These are phyloP conservation scores for Semicossyphus pulcher DNA, from an alignment of 2,113 vertebrate species.

Conservation along the genomic window DNA sequence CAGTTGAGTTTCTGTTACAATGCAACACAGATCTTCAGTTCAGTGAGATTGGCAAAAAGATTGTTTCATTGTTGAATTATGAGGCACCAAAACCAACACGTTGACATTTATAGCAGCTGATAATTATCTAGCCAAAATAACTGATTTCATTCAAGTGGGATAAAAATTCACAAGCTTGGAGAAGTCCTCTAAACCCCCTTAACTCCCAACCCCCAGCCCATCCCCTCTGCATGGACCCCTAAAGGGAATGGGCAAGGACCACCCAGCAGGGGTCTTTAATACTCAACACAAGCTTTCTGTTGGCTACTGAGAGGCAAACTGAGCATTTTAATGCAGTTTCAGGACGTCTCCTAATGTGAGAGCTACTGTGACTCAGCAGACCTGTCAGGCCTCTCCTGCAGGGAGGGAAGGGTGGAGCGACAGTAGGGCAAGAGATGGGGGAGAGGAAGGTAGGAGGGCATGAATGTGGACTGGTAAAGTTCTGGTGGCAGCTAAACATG, in stretches of 20 bases:
- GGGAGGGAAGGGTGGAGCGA: neutral
- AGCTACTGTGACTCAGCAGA: slow-evolving; percentile 23
- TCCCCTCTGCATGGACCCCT: slow-evolving; percentile 47
- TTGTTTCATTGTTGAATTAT: too few relatives aligned
- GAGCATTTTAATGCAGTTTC: slow-evolving; percentile 60
- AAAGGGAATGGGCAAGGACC: slow-evolving; percentile 70
- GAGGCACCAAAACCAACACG: too few relatives aligned
- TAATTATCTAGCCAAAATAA: too few relatives aligned
- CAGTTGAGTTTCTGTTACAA: too few relatives aligned
- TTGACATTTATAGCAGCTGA: too few relatives aligned
- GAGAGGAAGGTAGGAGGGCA: too few relatives aligned
- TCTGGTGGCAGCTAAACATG: too few relatives aligned
- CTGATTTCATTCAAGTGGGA: slow-evolving; percentile 10
- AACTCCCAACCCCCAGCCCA: slow-evolving; percentile 40
- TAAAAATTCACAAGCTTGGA: slow-evolving; percentile 4
- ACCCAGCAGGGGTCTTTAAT: slow-evolving; percentile 58
- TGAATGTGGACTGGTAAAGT: too few relatives aligned
- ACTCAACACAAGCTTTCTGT: slow-evolving; percentile 47
- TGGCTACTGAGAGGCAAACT: slow-evolving; percentile 66
- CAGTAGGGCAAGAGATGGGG: too few relatives aligned
- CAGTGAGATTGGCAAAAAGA: too few relatives aligned
- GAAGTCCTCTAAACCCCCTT: slow-evolving; percentile 18
- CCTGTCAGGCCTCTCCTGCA: slow-evolving; percentile 46
- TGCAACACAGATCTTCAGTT: too few relatives aligned
- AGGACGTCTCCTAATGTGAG: slow-evolving; percentile 24